Percentiles rank a stretch among this genome's conserved stretches.
Conservation (phyloP, 2,113 vertebrate species). For the Tychaedon coryphoeus region DNA sequence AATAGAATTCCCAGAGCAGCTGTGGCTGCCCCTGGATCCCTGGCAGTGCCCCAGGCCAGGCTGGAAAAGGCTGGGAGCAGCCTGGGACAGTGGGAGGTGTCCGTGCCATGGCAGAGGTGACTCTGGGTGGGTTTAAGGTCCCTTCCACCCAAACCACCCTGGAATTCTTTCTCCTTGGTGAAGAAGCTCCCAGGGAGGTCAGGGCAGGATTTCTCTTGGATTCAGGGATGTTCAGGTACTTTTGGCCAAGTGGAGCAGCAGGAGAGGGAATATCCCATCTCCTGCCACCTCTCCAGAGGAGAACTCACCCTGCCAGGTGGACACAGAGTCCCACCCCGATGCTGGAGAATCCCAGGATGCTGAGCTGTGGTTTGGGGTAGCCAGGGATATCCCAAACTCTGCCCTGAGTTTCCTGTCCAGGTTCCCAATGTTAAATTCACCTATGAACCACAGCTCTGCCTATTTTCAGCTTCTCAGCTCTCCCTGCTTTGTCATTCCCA, state of each 20-base stretch:
- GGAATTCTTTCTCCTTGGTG: background rate
- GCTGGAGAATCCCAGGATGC: background rate
- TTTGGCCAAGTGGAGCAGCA: background rate
- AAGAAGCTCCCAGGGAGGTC: background rate
- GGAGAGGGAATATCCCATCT: background rate
- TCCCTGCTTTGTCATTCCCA: background rate
- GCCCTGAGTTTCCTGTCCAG: background rate
- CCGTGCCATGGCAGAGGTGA: background rate
- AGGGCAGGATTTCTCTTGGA: background rate
- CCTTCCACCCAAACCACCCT: background rate
- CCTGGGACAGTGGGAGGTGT: background rate
- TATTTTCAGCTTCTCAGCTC: background rate
- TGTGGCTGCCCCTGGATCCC: background rate
- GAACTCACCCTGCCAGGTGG: background rate
- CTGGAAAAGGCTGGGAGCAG: background rate
- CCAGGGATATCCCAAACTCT: background rate
- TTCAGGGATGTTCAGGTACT: background rate
- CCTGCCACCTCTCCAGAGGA: too few relatives aligned
- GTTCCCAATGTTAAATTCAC: background rate
- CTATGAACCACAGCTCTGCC: background rate
- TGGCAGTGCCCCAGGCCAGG: background rate
- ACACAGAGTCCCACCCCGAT: fast-evolving
- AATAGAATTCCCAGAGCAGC: background rate
- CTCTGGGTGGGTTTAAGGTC: fast-evolving
- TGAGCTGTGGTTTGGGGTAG: background rate